These are phyloP conservation scores for Cephalopachus bancanus DNA, from an alignment of 2,797 vertebrate genomes.

Conservation along the genomic window DNA sequence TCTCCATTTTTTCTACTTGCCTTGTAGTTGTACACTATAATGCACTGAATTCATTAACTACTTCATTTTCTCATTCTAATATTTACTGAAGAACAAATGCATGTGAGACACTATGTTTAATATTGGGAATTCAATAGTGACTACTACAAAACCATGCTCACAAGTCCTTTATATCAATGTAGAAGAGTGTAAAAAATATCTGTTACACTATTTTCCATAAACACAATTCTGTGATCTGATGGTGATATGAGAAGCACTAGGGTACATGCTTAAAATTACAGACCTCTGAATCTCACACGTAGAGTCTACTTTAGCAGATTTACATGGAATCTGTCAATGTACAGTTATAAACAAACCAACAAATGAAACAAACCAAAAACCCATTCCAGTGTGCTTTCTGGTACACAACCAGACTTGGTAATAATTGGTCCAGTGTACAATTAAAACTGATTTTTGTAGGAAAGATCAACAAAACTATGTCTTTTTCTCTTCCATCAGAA, in stretches of 20 bases:
- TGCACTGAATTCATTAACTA: not conserved
- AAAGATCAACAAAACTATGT: not conserved
- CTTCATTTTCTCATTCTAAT: constrained; percentile 1
- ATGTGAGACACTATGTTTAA: not conserved
- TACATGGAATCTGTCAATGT: not conserved
- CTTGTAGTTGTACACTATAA: not conserved
- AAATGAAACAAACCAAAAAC: not conserved
- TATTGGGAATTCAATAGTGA: not conserved
- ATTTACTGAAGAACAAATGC: not conserved
- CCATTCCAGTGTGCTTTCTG: not conserved
- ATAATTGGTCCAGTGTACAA: not conserved
- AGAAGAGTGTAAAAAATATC: not conserved
- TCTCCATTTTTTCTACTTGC: not conserved
- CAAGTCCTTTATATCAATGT: not conserved
- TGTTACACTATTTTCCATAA: not conserved
- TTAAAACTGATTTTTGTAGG: not conserved
- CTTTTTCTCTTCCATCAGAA: not conserved
- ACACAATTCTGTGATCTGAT: not conserved
- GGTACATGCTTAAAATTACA: not conserved
- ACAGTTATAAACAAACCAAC: constrained; percentile 5
- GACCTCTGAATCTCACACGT: not conserved
- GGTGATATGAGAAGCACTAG: not conserved
- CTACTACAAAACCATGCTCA: not conserved
- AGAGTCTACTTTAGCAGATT: not conserved
- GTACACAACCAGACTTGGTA: not conserved